These are phyloP conservation scores for Catharus fuscescens DNA, from an alignment of 2,113 vertebrate genomes.

Conservation along the genomic window DNA sequence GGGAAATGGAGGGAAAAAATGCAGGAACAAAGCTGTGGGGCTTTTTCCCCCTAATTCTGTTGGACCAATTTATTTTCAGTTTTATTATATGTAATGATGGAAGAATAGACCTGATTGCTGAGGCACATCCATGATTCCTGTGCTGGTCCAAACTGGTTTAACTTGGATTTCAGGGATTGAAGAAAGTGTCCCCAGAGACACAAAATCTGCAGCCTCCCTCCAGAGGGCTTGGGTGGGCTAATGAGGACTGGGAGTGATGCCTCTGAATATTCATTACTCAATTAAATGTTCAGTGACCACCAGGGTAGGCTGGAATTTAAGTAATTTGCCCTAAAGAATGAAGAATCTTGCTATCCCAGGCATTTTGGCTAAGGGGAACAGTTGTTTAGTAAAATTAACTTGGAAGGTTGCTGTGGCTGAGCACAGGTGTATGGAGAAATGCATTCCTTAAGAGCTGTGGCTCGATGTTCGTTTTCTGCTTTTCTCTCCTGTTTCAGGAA, in stretches of 20 bases:
- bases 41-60: rapidly evolving
- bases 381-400: background rate
- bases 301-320: background rate
- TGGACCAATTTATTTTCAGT: background rate
- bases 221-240: background rate
- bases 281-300: background rate
- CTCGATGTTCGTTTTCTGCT: rapidly evolving
- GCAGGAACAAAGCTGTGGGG: background rate
- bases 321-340: background rate
- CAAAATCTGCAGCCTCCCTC: background rate
- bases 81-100: background rate
- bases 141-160: background rate
- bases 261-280: background rate
- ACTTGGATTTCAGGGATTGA: background rate
- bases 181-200: background rate
- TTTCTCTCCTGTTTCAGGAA: background rate
- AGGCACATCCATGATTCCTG: background rate
- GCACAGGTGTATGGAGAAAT: background rate
- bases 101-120: background rate
- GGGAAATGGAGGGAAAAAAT: background rate
- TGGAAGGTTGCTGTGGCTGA: background rate
- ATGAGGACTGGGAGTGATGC: background rate
- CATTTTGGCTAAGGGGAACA: background rate
- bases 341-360: background rate
- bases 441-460: background rate